These are phyloP conservation scores for Solenopsis fugax DNA, from an alignment of 1,140 invertebrate genomes.

Conservation along the genomic window DNA sequence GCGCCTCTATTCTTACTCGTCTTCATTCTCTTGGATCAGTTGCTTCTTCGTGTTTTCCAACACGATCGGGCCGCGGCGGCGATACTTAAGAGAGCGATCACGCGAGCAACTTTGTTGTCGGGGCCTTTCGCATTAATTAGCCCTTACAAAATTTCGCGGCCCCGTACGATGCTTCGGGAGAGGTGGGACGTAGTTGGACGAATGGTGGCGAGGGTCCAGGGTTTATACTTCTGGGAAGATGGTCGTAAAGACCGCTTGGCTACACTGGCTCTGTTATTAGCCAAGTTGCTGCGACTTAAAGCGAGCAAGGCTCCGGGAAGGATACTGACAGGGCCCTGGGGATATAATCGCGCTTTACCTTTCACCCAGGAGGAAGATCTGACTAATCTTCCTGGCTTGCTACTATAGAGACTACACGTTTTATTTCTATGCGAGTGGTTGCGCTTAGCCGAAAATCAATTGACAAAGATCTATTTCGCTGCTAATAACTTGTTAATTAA, in stretches of 20 bases:
- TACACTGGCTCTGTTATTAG: constrained; percentile 85
- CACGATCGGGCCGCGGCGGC: constrained; percentile 24
- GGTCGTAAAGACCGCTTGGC: constrained; percentile 85
- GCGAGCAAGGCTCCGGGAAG: constrained; percentile 76
- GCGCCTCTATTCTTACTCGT: constrained; percentile 49
- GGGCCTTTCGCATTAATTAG: constrained; percentile 65
- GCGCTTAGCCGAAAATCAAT: constrained; percentile 2
- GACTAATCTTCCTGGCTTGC: constrained; percentile 79
- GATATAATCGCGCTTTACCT: constrained; percentile 83
- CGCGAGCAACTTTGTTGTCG: constrained; percentile 67
- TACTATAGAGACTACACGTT: constrained; percentile 45
- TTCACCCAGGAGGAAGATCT: constrained; percentile 79
- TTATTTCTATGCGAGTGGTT: constrained; percentile 18
- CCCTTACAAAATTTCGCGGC: constrained; percentile 63
- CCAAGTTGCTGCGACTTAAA: constrained; percentile 80
- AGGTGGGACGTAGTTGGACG: constrained; percentile 46
- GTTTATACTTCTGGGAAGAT: constrained; percentile 86
- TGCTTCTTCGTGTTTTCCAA: constrained; percentile 67
- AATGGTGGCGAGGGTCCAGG: constrained; percentile 58
- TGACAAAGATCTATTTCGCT: background rate
- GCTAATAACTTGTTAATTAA: background rate
- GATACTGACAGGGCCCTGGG: constrained; percentile 73
- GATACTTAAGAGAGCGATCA: constrained; percentile 63
- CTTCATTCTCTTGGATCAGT: constrained; percentile 49
- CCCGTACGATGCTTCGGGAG: constrained; percentile 34